phyloP scores from a whole-genome alignment of 2,888 invertebrate genomes.

The Hemithea aestivaria region DNA sequence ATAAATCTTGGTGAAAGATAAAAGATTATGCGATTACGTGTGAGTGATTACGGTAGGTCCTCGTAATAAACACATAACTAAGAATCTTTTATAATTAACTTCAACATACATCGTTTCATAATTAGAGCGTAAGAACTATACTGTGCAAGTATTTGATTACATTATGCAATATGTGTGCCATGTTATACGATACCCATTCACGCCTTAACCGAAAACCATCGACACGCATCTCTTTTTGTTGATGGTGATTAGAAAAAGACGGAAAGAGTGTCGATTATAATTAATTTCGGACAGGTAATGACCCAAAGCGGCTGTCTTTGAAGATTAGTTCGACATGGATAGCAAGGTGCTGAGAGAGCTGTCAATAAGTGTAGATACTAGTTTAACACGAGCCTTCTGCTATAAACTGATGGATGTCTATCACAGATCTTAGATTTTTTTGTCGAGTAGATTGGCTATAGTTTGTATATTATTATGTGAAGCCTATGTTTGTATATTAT shows the following conservation, averaged over 20 bases:
- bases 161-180: conserved; percentile 46
- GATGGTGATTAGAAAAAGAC: conserved; percentile 14
- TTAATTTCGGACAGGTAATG: conserved; percentile 28
- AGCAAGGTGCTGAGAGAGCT: conserved; percentile 38
- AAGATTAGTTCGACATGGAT: conserved; percentile 44
- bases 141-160: conserved; percentile 35
- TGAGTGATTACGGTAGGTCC: too few species aligned
- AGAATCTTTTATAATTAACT: too few species aligned
- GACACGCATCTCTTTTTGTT: conserved; percentile 19
- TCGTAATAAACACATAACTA: too few species aligned
- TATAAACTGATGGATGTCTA: too few species aligned
- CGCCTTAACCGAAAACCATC: conserved; percentile 11
- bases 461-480: too few species aligned
- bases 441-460: too few species aligned
- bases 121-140: conserved; percentile 69
- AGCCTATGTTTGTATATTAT: too few species aligned
- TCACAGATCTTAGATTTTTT: too few species aligned
- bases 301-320: conserved; percentile 40
- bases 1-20: too few species aligned
- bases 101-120: conserved; percentile 40
- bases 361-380: conserved; percentile 30
- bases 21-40: too few species aligned
- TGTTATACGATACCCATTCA: conserved; percentile 40
- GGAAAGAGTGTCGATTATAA: conserved; percentile 20
- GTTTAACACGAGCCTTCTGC: conserved; percentile 28